These are phyloP conservation scores for Tiaroga cobitis DNA, from an alignment of 2,797 vertebrate species.

Conservation along the genomic window DNA sequence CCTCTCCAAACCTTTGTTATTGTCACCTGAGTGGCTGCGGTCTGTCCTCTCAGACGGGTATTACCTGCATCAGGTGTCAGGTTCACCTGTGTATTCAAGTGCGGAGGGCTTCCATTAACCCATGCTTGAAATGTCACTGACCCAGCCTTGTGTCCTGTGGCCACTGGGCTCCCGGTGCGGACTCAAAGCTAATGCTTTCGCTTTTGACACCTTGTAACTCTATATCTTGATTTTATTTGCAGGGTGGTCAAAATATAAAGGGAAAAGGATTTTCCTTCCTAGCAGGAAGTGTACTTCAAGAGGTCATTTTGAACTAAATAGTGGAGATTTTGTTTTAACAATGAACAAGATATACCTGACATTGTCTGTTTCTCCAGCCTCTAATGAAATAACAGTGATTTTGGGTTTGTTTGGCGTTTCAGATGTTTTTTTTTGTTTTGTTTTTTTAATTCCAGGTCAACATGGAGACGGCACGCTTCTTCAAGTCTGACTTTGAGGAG, in stretches of 20 bases:
- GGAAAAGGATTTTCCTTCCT: conserved; percentile 21
- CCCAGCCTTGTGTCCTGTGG: conserved; percentile 46
- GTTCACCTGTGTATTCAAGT: conserved; percentile 56
- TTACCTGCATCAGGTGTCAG: conserved; percentile 56
- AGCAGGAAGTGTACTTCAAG: conserved; percentile 48
- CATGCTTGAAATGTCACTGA: conserved; percentile 51
- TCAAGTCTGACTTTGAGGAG: conserved; percentile 89
- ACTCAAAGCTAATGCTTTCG: conserved; percentile 41
- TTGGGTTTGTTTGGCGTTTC: neutral
- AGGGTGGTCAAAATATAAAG: conserved; percentile 29
- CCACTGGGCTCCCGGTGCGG: neutral
- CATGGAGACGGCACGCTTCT: conserved; percentile 89
- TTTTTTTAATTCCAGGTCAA: conserved; percentile 76
- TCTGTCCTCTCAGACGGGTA: conserved; percentile 50
- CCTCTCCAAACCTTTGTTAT: conserved; percentile 53
- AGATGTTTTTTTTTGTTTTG: neutral
- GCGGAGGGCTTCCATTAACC: conserved; percentile 57
- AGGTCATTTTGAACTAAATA: conserved; percentile 32
- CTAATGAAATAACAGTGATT: neutral
- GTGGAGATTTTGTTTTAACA: conserved; percentile 9
- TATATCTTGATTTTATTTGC: conserved; percentile 51
- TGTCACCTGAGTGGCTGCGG: conserved; percentile 57
- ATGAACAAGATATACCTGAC: conserved; percentile 22
- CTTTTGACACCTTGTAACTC: conserved; percentile 53
- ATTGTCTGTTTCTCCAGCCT: neutral